These are phyloP conservation scores for Battus philenor DNA, from an alignment of 1,140 invertebrate genomes.

Conservation along the genomic window DNA sequence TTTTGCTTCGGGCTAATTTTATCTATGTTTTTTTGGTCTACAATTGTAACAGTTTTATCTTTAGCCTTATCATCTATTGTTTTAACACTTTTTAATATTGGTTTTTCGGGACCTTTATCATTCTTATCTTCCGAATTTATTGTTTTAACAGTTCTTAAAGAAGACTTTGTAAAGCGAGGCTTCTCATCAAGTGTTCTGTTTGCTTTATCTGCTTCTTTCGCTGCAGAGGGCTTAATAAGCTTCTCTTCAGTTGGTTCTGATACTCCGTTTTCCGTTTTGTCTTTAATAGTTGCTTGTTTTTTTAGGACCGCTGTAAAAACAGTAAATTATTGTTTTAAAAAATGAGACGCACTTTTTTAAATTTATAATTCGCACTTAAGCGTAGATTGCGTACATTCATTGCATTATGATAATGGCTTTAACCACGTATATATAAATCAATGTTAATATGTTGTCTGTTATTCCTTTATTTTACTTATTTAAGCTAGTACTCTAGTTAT, in stretches of 20 bases:
- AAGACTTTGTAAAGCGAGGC: constrained; percentile 51
- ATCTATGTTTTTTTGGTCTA: constrained; percentile 47
- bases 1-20: constrained; percentile 42
- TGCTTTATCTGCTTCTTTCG: constrained; percentile 51
- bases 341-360: not conserved
- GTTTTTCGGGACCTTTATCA: constrained; percentile 54
- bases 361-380: not conserved
- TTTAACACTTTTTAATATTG: constrained; percentile 50
- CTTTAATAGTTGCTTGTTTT: constrained; percentile 60
- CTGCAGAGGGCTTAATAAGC: constrained; percentile 56
- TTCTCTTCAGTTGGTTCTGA: constrained; percentile 52
- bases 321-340: constrained; percentile 3
- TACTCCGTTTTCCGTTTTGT: constrained; percentile 56
- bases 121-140: constrained; percentile 46
- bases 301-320: constrained; percentile 55
- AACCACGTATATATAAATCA: not conserved
- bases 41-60: constrained; percentile 59
- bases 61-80: constrained; percentile 61
- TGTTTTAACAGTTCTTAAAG: constrained; percentile 40
- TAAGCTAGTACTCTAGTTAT: no score
- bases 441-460: not conserved
- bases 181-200: constrained; percentile 46
- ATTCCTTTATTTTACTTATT: no score
- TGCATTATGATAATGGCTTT: no score
- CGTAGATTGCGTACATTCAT: no score